phyloP scores from a whole-genome alignment of 2,888 invertebrate species.

The Eupithecia dodoneata region DNA sequence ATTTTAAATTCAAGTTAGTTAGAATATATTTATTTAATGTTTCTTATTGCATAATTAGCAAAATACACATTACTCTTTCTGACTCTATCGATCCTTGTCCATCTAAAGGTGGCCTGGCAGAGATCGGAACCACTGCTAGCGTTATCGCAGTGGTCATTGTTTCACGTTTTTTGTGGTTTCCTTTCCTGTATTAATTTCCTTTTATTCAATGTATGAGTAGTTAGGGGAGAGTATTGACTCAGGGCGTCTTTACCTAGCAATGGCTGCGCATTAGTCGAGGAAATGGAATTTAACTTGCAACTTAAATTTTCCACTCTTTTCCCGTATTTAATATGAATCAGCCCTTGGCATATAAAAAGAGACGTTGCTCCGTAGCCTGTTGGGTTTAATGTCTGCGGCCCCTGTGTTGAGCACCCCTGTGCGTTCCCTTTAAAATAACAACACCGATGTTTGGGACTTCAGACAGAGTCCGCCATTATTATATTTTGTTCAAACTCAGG shows the following conservation, averaged over 20 bases:
- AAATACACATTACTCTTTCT: too few relatives aligned
- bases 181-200: background rate
- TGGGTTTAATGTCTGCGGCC: slow-evolving; percentile 5
- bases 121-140: background rate
- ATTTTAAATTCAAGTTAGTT: too few relatives aligned
- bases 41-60: too few relatives aligned
- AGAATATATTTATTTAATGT: too few relatives aligned
- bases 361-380: background rate
- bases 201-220: background rate
- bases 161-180: background rate
- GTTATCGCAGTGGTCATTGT: background rate
- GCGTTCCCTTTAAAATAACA: slow-evolving; percentile 8
- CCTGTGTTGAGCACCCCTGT: slow-evolving; percentile 4
- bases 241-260: background rate
- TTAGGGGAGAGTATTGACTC: background rate
- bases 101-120: background rate
- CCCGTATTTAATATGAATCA: background rate
- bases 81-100: background rate
- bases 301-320: background rate
- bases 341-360: background rate
- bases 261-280: background rate
- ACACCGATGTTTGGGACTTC: background rate
- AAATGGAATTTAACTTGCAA: background rate
- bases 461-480: background rate
- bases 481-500: background rate